A percentile compares a stretch with the other conserved stretches of the same genome.
Evolutionary conservation across 2,888 invertebrate species (phyloP).

Genomic region (Eristalinus sepulchralis): DNA sequence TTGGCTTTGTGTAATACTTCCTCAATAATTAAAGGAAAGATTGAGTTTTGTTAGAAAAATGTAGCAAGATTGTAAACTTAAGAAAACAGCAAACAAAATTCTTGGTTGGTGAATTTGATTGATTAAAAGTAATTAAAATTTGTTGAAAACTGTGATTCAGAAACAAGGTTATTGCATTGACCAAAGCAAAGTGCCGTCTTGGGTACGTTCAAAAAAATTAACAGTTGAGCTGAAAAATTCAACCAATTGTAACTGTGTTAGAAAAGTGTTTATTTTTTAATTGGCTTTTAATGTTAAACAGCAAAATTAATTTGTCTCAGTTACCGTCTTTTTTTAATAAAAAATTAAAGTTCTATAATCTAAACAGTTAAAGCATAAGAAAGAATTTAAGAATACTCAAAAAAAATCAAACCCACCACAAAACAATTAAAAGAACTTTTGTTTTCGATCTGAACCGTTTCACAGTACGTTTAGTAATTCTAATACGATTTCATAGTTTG

Average conservation of each 20-base stretch:
- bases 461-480: constrained; percentile 47
- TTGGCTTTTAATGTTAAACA: too few relatives aligned
- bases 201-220: neutral
- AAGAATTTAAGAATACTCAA: neutral
- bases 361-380: neutral
- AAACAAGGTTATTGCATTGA: neutral
- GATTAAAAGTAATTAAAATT: neutral
- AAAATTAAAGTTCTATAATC: too few relatives aligned
- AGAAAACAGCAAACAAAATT: constrained; percentile 2
- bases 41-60: constrained; percentile 10
- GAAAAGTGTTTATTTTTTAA: too few relatives aligned
- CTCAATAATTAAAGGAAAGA: constrained; percentile 25
- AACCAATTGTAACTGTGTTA: neutral
- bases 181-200: neutral
- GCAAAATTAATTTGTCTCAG: too few relatives aligned
- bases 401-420: constrained; percentile 18
- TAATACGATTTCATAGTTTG: constrained; percentile 47
- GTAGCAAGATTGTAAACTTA: constrained; percentile 4
- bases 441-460: constrained; percentile 50
- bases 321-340: too few relatives aligned
- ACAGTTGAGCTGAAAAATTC: too few relatives aligned
- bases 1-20: constrained; percentile 46
- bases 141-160: neutral
- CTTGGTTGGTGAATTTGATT: constrained; percentile 17
- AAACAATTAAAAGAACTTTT: constrained; percentile 15